These are phyloP conservation scores for Ophion ellenae DNA, from an alignment of 2,888 invertebrate species.

Conservation along the genomic window DNA sequence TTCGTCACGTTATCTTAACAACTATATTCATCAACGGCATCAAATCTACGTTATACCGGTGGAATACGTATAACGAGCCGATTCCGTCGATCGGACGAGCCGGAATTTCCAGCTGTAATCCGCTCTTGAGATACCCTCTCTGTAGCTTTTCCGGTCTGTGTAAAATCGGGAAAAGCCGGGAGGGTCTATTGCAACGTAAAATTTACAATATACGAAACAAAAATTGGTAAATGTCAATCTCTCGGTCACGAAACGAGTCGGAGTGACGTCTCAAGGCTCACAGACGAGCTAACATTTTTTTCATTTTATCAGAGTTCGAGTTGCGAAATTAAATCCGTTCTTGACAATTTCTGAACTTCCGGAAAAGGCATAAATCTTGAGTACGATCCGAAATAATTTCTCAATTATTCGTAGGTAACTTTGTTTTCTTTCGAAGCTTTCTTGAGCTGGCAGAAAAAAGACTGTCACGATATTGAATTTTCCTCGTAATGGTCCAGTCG, in stretches of 20 bases:
- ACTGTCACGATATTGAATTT: not conserved
- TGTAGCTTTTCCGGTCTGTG: constrained; percentile 72
- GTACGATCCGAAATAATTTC: too few relatives aligned
- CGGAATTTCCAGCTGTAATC: not conserved
- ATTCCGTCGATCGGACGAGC: constrained; percentile 28
- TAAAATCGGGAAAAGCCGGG: constrained; percentile 65
- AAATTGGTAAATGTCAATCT: constrained; percentile 51
- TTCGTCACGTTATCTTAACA: constrained; percentile 46
- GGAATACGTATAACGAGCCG: constrained; percentile 56
- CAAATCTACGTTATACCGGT: constrained; percentile 53
- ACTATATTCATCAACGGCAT: constrained; percentile 15
- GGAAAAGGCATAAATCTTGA: too few relatives aligned
- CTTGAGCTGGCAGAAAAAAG: not conserved
- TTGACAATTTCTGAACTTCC: too few relatives aligned
- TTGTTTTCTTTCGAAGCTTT: not conserved
- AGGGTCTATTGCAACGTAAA: constrained; percentile 69
- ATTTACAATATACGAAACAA: constrained; percentile 65
- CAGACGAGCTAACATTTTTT: not conserved
- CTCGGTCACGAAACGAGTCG: not conserved
- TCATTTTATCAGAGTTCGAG: not conserved
- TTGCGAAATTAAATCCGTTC: too few relatives aligned
- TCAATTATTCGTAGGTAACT: too few relatives aligned
- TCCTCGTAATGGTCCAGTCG: constrained; percentile 3
- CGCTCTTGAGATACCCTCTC: constrained; percentile 65
- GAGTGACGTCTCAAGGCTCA: not conserved